Evolutionary conservation across 2,888 invertebrate species (phyloP).

Genomic region (Altica lythri): DNA sequence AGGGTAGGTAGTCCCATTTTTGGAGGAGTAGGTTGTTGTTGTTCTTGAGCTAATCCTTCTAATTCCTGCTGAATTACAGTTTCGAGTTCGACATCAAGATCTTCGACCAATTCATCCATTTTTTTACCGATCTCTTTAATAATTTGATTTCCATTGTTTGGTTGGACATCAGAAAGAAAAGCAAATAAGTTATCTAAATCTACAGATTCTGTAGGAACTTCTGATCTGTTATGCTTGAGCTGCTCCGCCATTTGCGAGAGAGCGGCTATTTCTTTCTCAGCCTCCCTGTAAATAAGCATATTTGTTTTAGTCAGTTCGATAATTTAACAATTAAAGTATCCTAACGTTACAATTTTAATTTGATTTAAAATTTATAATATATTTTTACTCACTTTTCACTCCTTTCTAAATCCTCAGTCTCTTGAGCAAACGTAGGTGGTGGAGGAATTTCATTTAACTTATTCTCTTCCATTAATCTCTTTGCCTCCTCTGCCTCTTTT

Average conservation of each 20-base stretch:
- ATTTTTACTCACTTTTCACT: slow-evolving; percentile 63
- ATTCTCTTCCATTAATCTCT: slow-evolving; percentile 44
- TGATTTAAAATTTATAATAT: slow-evolving; percentile 2
- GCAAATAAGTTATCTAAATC: slow-evolving; percentile 90
- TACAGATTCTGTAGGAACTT: slow-evolving; percentile 68
- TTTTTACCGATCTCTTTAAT: slow-evolving; percentile 84
- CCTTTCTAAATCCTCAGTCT: slow-evolving; percentile 64
- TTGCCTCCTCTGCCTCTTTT: slow-evolving; percentile 55
- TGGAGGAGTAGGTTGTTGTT: slow-evolving; percentile 54
- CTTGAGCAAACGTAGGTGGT: slow-evolving; percentile 56
- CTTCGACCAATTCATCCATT: slow-evolving; percentile 82
- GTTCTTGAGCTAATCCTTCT: slow-evolving; percentile 58
- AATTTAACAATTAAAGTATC: too few relatives aligned
- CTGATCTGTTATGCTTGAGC: slow-evolving; percentile 65
- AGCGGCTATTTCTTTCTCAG: slow-evolving; percentile 71
- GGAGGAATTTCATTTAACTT: slow-evolving; percentile 48
- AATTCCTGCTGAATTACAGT: slow-evolving; percentile 68
- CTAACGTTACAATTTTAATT: too few relatives aligned
- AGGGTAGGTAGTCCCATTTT: slow-evolving; percentile 66
- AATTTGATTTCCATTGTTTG: slow-evolving; percentile 62
- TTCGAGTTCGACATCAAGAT: slow-evolving; percentile 78
- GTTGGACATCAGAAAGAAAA: slow-evolving; percentile 80
- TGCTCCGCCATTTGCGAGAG: slow-evolving; percentile 76
- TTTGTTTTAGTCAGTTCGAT: too few relatives aligned
- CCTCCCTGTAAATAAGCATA: slow-evolving; percentile 64